Conservation (phyloP, 2,797 vertebrate genomes). For the Decapterus maruadsi region DNA sequence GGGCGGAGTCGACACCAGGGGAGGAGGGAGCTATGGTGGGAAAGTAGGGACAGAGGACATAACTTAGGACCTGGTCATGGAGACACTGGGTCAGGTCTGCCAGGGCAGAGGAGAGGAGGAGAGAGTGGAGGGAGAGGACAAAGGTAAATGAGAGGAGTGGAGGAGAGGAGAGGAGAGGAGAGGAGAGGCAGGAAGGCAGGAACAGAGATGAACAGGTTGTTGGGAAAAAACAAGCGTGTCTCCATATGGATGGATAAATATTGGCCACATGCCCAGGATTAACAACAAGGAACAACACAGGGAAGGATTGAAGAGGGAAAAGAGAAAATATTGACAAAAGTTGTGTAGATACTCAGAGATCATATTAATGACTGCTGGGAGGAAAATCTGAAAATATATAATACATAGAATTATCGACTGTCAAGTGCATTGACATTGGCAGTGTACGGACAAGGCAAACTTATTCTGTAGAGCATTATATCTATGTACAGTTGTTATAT, state of each 20-base stretch:
- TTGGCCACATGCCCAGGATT: constrained; percentile 64
- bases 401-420: background rate
- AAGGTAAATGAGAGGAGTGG: background rate
- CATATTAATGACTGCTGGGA: background rate
- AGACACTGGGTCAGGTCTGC: constrained; percentile 94
- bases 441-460: background rate
- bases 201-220: constrained; percentile 45
- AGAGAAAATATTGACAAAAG: constrained; percentile 36
- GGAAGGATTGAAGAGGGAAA: constrained; percentile 38
- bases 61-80: constrained; percentile 97
- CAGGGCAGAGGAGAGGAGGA: constrained; percentile 69
- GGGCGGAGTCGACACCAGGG: constrained; percentile 99
- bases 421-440: background rate
- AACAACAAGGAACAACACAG: constrained; percentile 50
- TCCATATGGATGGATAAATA: constrained; percentile 50
- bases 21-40: constrained; percentile 98
- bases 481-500: too few relatives aligned
- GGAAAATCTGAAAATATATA: background rate
- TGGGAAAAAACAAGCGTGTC: constrained; percentile 35
- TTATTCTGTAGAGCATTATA: background rate
- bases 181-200: constrained; percentile 21
- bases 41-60: constrained; percentile 99
- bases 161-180: background rate
- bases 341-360: constrained; percentile 17
- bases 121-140: constrained; percentile 1